phyloP scores from a whole-genome alignment of 2,888 invertebrate species.

The Pristionchus mayeri region DNA sequence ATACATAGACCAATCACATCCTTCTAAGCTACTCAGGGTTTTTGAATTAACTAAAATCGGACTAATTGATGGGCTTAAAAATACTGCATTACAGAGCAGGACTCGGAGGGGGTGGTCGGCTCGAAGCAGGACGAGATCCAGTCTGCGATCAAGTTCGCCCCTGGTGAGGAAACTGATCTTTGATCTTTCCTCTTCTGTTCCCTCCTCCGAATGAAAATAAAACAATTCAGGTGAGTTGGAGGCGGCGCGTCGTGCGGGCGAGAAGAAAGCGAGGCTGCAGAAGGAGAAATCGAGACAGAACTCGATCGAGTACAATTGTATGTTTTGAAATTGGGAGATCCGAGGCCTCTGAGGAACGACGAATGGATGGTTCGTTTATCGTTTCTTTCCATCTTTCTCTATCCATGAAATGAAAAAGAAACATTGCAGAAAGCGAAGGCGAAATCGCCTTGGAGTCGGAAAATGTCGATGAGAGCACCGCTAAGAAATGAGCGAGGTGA shows the following conservation, averaged over 20 bases:
- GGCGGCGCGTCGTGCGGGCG: background rate
- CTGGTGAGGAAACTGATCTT: background rate
- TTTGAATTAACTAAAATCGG: too few relatives aligned
- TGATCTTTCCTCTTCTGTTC: too few relatives aligned
- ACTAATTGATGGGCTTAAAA: too few relatives aligned
- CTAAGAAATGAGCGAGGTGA: background rate
- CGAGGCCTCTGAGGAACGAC: background rate
- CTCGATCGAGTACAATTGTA: slow-evolving; percentile 3
- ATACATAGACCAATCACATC: too few relatives aligned
- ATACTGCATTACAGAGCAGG: too few relatives aligned
- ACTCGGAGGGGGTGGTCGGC: too few relatives aligned
- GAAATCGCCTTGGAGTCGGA: background rate
- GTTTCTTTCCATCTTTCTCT: background rate
- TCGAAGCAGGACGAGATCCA: slow-evolving; percentile 6
- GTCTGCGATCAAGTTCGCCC: background rate
- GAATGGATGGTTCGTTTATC: background rate
- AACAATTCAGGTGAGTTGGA: background rate
- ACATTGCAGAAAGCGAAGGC: background rate
- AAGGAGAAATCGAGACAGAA: background rate
- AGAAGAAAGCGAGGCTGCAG: background rate
- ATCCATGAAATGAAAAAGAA: background rate
- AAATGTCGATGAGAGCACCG: background rate
- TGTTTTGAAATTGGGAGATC: background rate
- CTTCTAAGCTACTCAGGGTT: too few relatives aligned
- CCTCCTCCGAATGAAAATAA: too few relatives aligned